A percentile compares a stretch with the other conserved stretches of the same genome.
Conservation (phyloP, 2,797 vertebrate genomes). For the Onychomys arenicola region DNA sequence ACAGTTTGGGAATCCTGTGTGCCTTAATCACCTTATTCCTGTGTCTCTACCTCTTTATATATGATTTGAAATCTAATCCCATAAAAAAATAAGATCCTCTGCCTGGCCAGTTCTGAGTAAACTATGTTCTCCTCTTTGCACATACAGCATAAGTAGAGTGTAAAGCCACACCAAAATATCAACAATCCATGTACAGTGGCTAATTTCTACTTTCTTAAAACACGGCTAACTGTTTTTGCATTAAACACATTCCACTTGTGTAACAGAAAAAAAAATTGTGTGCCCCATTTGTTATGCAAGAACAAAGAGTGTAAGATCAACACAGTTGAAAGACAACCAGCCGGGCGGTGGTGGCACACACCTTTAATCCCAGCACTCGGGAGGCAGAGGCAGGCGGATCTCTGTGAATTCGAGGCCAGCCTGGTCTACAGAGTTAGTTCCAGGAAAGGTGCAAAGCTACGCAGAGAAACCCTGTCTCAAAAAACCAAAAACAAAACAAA, state of each 20-base stretch:
- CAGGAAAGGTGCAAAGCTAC: no score
- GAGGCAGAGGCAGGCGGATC: no score
- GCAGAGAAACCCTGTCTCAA: no score
- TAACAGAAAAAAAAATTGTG: conserved; percentile 6
- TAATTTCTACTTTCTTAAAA: conserved; percentile 31
- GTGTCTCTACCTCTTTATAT: no score
- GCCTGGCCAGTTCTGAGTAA: not conserved
- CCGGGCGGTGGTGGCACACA: no score
- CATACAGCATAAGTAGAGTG: not conserved
- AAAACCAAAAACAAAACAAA: no score
- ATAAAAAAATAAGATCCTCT: no score
- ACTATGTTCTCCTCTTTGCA: not conserved
- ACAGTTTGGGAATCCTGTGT: not conserved
- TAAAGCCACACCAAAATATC: not conserved
- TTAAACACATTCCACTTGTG: conserved; percentile 25
- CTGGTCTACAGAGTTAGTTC: no score
- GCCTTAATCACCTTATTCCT: not conserved
- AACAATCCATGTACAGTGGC: not conserved
- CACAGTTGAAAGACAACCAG: not conserved
- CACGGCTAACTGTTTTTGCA: not conserved
- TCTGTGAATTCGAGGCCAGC: no score
- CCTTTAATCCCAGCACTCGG: no score
- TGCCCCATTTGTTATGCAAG: not conserved
- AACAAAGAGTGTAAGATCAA: conserved; percentile 15
- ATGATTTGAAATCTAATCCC: no score